A percentile compares a stretch with the other conserved stretches of the same genome.
phyloP scores from a whole-genome alignment of 2,113 vertebrate species.

The Sphyrna mokarran region DNA sequence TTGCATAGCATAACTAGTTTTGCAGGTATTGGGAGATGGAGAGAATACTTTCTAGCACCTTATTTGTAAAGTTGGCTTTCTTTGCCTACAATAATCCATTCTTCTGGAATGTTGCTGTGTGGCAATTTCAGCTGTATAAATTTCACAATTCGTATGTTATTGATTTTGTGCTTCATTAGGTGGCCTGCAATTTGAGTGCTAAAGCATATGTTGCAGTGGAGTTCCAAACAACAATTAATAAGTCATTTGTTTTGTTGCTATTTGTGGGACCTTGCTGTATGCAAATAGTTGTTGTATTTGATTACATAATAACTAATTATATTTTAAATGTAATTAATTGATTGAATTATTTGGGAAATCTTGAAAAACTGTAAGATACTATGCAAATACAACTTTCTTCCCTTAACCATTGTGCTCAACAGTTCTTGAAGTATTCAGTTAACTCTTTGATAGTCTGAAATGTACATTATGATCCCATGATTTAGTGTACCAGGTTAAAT shows the following conservation, averaged over 20 bases:
- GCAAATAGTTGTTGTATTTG: background rate
- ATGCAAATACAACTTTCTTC: background rate
- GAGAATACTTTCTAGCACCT: background rate
- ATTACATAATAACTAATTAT: too few species aligned
- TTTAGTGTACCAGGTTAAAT: background rate
- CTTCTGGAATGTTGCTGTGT: background rate
- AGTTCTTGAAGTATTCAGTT: background rate
- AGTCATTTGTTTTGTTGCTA: background rate
- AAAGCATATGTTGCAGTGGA: too few species aligned
- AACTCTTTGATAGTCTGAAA: background rate
- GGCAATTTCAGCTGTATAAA: background rate
- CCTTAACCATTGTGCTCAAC: background rate
- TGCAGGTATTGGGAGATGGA: background rate
- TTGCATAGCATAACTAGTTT: background rate
- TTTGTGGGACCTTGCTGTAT: too few species aligned
- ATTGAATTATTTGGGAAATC: background rate
- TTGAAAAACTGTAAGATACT: background rate
- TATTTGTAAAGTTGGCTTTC: background rate
- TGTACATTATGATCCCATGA: background rate
- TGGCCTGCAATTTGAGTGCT: too few species aligned
- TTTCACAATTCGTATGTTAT: too few species aligned
- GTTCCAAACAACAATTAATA: too few species aligned
- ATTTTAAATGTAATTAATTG: background rate
- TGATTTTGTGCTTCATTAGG: too few species aligned
- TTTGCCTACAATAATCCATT: background rate